These are phyloP conservation scores for Nannoperca australis DNA, from an alignment of 2,797 vertebrate genomes.

Conservation along the genomic window DNA sequence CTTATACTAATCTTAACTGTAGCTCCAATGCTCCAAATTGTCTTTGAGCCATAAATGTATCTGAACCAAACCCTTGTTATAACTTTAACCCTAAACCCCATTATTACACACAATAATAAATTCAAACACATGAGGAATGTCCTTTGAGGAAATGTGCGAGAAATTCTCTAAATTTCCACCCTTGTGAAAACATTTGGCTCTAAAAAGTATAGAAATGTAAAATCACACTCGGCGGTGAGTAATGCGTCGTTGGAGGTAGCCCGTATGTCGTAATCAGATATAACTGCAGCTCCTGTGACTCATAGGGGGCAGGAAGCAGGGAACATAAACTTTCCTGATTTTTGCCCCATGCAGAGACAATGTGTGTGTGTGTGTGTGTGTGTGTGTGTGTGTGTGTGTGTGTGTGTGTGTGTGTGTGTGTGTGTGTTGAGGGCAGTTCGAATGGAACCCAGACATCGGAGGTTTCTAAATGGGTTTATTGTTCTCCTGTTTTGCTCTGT, in stretches of 20 bases:
- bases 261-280: slow-evolving; percentile 83
- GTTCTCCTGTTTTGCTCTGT: slow-evolving; percentile 62
- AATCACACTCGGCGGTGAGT: slow-evolving; percentile 82
- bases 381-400: slow-evolving; percentile 7
- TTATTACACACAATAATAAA: slow-evolving; percentile 5
- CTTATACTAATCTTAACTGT: neutral
- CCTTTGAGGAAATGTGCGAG: slow-evolving; percentile 3
- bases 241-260: slow-evolving; percentile 84
- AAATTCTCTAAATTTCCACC: slow-evolving; percentile 35
- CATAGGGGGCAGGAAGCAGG: slow-evolving; percentile 44
- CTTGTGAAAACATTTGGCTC: slow-evolving; percentile 57
- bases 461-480: slow-evolving; percentile 71
- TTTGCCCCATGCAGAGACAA: slow-evolving; percentile 71
- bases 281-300: slow-evolving; percentile 77
- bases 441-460: slow-evolving; percentile 64
- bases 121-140: slow-evolving; percentile 21
- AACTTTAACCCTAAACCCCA: neutral
- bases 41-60: neutral
- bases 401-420: slow-evolving; percentile 22
- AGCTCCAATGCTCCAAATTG: neutral
- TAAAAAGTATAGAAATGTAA: slow-evolving; percentile 44
- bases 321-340: slow-evolving; percentile 62
- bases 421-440: slow-evolving; percentile 38
- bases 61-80: neutral
- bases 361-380: slow-evolving; percentile 32